phyloP scores from a whole-genome alignment of 2,113 vertebrate species.

The Boleophthalmus pectinirostris region DNA sequence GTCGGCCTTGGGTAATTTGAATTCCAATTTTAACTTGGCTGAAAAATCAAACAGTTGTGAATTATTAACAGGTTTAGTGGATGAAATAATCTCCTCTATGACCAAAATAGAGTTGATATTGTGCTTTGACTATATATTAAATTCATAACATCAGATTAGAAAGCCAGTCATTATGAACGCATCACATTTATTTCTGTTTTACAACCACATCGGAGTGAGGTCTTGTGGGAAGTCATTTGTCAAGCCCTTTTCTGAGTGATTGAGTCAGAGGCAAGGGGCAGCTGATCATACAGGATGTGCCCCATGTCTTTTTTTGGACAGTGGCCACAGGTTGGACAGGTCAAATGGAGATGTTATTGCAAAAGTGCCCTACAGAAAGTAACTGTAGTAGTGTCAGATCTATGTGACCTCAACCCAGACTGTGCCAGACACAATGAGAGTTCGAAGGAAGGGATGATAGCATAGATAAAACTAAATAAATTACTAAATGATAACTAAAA shows the following conservation, averaged over 20 bases:
- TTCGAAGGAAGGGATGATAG: neutral
- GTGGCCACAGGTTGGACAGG: neutral
- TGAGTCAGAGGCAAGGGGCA: constrained; percentile 9
- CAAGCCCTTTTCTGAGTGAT: constrained; percentile 41
- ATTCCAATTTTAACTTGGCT: constrained; percentile 44
- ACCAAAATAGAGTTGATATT: neutral
- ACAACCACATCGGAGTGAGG: constrained; percentile 24
- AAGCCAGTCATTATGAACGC: neutral
- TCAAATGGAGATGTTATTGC: neutral
- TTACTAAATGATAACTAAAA: neutral
- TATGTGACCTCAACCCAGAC: neutral
- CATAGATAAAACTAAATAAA: neutral
- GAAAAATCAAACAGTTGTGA: constrained; percentile 32
- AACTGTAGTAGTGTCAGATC: neutral
- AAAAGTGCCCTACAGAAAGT: neutral
- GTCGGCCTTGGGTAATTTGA: constrained; percentile 55
- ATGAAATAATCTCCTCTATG: neutral
- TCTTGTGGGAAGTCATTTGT: constrained; percentile 36
- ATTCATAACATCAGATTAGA: neutral
- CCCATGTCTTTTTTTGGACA: neutral
- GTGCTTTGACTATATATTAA: neutral
- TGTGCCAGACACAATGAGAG: neutral
- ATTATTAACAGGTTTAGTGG: constrained; percentile 34
- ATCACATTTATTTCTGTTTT: constrained; percentile 29
- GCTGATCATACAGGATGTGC: neutral